Base-by-base conservation (phyloP, 2,797 vertebrate genomes). In the Buceros bicornis region DNA sequence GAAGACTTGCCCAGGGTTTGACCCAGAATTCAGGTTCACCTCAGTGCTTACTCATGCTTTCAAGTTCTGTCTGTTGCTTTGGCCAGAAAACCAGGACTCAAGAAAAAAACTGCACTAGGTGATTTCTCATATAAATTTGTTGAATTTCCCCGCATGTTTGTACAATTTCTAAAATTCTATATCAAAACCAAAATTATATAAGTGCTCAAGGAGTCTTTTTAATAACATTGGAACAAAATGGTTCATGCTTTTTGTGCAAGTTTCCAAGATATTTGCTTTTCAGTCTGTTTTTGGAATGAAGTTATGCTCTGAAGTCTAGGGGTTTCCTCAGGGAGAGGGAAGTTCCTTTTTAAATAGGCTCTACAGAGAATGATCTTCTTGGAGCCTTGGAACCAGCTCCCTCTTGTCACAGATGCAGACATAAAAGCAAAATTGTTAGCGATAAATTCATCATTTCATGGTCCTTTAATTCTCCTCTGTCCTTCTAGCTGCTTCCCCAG, bases 11-110 rank as follows among this genome's bases (percentile, higher is more conserved):
- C 16, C 4, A 13, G n/a, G 10, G 12, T 70, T 65, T 82, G 62
- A 90, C 28, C 21, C 19, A 42, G 56, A 82, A 33, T 1, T 67
- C 31, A 50, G 16, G 8, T 72, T 73, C 58, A 54, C 10, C 42
- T 74, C 31, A 15, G 45, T 53, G 33, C 28, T 76, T 0, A 0
- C 8, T 16, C 1, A 0, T 51, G 16, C 24, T 89, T 90, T 29
- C 53, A 51, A 82, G 24, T 10, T 29, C 10, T 60, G 3, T 35
- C 43, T 47, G 25, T 8, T 85, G 31, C n/a, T 73, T 45, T 80
- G 43, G 24, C n/a, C 33, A 43, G 19, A 73, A 76, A 80, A 66
- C 6, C 31, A 80, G 11, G 21, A 26, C n/a, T 62, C 5, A 10
- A 57, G 33, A 56, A 3, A 28, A 62, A 82, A 65, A 8, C 7